Evolutionary conservation across 2,797 vertebrate genomes (phyloP).

Genomic region (Falco concolor): DNA sequence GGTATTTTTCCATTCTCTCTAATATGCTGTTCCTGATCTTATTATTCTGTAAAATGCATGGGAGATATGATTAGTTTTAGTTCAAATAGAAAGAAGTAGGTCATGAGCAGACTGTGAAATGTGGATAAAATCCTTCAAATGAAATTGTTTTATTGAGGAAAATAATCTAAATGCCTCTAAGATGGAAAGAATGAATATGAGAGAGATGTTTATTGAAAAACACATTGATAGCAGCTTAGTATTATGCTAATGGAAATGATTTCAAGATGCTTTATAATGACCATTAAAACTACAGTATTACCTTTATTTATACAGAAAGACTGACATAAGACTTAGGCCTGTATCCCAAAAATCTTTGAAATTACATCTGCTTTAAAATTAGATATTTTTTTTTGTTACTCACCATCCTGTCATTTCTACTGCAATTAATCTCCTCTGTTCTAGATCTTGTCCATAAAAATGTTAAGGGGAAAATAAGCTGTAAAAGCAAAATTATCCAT

Average conservation of each 20-base stretch:
- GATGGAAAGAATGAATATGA: neutral
- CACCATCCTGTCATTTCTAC: neutral
- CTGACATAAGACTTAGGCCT: neutral
- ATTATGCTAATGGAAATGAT: neutral
- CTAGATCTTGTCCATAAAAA: neutral
- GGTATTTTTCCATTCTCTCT: neutral
- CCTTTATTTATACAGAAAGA: neutral
- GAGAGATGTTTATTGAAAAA: neutral
- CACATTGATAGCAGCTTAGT: neutral
- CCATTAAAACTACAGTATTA: neutral
- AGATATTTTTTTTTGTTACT: neutral
- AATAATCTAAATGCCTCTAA: neutral
- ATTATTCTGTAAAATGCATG: slow-evolving; percentile 8
- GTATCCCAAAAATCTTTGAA: neutral
- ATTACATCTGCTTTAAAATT: neutral
- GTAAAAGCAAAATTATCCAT: neutral
- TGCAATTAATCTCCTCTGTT: neutral
- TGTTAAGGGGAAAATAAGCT: neutral
- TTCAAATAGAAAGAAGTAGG: slow-evolving; percentile 41
- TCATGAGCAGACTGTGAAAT: slow-evolving; percentile 29
- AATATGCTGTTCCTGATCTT: neutral
- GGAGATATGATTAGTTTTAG: slow-evolving; percentile 23
- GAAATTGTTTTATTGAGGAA: slow-evolving; percentile 17
- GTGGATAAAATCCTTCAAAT: slow-evolving; percentile 33
- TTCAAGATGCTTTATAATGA: neutral